Percentiles rank a stretch among this genome's conserved stretches.
These are phyloP conservation scores for Rhynchonema sp. DNA, from an alignment of 2,888 invertebrate species.

Conservation along the genomic window DNA sequence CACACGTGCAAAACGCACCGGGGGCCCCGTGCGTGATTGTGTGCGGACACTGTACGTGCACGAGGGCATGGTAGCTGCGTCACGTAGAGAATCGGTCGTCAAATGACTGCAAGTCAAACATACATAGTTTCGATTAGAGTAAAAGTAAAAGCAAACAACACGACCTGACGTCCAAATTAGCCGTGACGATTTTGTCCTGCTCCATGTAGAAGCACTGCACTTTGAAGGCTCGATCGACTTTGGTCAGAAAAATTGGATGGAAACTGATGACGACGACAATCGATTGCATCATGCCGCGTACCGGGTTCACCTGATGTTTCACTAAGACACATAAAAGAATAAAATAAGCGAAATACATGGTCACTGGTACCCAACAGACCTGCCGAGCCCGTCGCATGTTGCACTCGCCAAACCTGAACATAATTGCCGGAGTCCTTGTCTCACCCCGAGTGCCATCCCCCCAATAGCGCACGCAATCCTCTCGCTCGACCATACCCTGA, in stretches of 20 bases:
- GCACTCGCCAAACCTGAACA: slow-evolving; percentile 6
- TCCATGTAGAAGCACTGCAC: slow-evolving; percentile 9
- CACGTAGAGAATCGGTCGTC: slow-evolving; percentile 3
- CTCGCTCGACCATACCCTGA: slow-evolving; percentile 8
- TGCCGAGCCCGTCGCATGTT: slow-evolving; percentile 5
- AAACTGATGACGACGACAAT: slow-evolving; percentile 7
- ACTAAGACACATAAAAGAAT: not conserved
- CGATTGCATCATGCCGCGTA: slow-evolving; percentile 8
- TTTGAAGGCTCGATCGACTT: slow-evolving; percentile 8
- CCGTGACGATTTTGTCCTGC: slow-evolving; percentile 4
- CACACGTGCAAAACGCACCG: slow-evolving; percentile 4
- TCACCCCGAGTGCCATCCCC: not conserved
- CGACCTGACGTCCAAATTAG: not conserved
- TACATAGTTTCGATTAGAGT: not conserved
- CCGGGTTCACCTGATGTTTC: slow-evolving; percentile 4
- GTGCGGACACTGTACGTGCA: slow-evolving; percentile 7
- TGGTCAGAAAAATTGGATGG: slow-evolving; percentile 7
- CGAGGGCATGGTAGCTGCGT: slow-evolving; percentile 6
- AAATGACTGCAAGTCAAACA: slow-evolving; percentile 4
- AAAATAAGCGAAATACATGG: not conserved
- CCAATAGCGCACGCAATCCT: slow-evolving; percentile 1
- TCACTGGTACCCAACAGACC: not conserved
- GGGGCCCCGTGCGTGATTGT: not conserved
- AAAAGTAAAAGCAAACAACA: not conserved
- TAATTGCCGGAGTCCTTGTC: no score